Evolutionary conservation across 2,797 vertebrate genomes (phyloP).

Genomic region (Vireo griseus): DNA sequence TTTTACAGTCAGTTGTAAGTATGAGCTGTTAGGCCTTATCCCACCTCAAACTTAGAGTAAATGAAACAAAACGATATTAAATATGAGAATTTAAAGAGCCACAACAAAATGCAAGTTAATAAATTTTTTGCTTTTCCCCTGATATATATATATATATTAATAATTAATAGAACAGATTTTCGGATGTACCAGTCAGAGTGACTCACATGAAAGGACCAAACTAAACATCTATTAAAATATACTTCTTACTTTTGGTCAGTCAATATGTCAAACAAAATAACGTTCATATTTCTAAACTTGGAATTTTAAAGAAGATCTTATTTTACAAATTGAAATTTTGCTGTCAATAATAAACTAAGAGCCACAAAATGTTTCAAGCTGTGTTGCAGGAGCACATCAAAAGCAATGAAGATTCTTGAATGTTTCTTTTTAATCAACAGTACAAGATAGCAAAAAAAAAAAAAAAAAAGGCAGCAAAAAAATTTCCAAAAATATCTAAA

Average conservation of each 20-base stretch:
- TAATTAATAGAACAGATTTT: background rate
- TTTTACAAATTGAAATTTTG: background rate
- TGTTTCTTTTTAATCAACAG: background rate
- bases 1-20: background rate
- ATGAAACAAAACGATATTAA: background rate
- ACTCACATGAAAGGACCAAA: background rate
- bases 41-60: background rate
- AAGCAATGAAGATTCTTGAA: background rate
- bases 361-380: background rate
- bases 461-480: too few relatives aligned
- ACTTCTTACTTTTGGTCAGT: background rate
- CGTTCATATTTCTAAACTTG: background rate
- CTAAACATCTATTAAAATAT: background rate
- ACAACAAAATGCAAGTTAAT: background rate
- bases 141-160: background rate
- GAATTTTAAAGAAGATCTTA: background rate
- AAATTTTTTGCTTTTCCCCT: background rate
- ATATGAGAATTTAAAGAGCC: background rate
- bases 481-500: background rate
- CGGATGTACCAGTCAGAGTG: background rate
- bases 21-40: background rate
- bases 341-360: background rate
- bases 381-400: background rate
- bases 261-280: background rate
- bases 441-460: background rate